Percentiles rank a stretch among this genome's conserved stretches.
These are phyloP conservation scores for Coreius guichenoti DNA, from an alignment of 2,797 vertebrate genomes.

Conservation along the genomic window DNA sequence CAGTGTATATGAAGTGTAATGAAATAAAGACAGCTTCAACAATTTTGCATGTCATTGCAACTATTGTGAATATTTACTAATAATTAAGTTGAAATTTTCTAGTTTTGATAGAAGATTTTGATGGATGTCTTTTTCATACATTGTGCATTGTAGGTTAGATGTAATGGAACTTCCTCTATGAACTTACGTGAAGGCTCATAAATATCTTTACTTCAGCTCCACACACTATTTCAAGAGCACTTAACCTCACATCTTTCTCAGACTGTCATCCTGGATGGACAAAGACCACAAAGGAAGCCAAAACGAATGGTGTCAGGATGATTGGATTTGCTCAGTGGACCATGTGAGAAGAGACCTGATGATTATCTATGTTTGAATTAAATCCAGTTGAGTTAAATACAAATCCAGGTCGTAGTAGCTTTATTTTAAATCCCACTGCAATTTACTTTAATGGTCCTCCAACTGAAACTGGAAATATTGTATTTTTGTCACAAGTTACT, in stretches of 20 bases:
- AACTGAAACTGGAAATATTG: slow-evolving; percentile 32
- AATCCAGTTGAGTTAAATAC: slow-evolving; percentile 33
- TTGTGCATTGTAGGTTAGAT: not conserved
- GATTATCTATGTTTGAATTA: slow-evolving; percentile 55
- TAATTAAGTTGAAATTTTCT: not conserved
- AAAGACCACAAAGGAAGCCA: slow-evolving; percentile 43
- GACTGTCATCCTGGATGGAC: slow-evolving; percentile 40
- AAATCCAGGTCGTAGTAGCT: slow-evolving; percentile 43
- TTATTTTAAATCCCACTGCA: slow-evolving; percentile 38
- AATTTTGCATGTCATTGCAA: not conserved
- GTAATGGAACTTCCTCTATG: slow-evolving; percentile 44
- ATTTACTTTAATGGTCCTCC: slow-evolving; percentile 39
- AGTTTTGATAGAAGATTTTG: too few species aligned
- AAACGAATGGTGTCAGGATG: slow-evolving; percentile 56
- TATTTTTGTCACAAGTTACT: slow-evolving; percentile 15
- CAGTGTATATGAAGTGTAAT: not conserved
- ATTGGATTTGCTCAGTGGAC: slow-evolving; percentile 58
- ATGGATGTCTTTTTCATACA: not conserved
- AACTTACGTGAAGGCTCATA: slow-evolving; percentile 56
- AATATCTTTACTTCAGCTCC: slow-evolving; percentile 47
- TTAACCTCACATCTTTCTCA: slow-evolving; percentile 44
- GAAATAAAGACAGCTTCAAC: not conserved
- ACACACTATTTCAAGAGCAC: slow-evolving; percentile 23
- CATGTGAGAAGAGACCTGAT: slow-evolving; percentile 36
- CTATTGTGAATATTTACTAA: not conserved